These are phyloP conservation scores for Cantharis nigra DNA, from an alignment of 2,888 invertebrate genomes.

Conservation along the genomic window DNA sequence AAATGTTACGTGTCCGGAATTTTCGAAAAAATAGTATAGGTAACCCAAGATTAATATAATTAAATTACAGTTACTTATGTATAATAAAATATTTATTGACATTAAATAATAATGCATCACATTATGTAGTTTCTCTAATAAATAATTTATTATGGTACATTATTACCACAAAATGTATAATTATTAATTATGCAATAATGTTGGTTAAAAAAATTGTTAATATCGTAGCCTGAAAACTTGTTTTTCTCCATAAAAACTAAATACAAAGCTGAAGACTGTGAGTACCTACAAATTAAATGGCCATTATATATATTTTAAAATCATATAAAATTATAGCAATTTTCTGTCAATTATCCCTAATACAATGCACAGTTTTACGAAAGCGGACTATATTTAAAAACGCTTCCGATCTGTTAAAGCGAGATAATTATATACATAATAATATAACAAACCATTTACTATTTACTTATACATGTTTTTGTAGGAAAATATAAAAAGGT, in stretches of 20 bases:
- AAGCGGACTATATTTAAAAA: conserved; percentile 25
- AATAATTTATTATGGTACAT: not conserved
- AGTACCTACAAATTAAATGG: conserved; percentile 46
- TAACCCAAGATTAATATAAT: not conserved
- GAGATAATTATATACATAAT: conserved; percentile 27
- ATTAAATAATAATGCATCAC: not conserved
- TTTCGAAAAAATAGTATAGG: not conserved
- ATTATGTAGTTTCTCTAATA: not conserved
- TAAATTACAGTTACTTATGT: not conserved
- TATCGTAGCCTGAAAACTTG: not conserved
- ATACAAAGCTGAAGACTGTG: conserved; percentile 30
- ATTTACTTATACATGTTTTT: conserved; percentile 8
- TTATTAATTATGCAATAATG: conserved; percentile 29
- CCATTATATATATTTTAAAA: conserved; percentile 49
- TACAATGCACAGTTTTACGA: conserved; percentile 25
- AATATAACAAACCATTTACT: conserved; percentile 17
- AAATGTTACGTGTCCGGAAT: not conserved
- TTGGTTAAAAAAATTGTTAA: conserved; percentile 22
- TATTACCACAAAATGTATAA: not conserved
- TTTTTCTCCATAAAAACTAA: conserved; percentile 24
- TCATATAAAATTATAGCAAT: conserved; percentile 49
- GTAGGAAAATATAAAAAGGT: not conserved
- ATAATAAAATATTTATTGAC: not conserved
- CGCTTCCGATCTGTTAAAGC: conserved; percentile 11
- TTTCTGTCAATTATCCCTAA: conserved; percentile 44